A percentile compares a stretch with the other conserved stretches of the same genome.
Conservation (phyloP, 2,888 invertebrate species). For the Brassicogethes aeneus region DNA sequence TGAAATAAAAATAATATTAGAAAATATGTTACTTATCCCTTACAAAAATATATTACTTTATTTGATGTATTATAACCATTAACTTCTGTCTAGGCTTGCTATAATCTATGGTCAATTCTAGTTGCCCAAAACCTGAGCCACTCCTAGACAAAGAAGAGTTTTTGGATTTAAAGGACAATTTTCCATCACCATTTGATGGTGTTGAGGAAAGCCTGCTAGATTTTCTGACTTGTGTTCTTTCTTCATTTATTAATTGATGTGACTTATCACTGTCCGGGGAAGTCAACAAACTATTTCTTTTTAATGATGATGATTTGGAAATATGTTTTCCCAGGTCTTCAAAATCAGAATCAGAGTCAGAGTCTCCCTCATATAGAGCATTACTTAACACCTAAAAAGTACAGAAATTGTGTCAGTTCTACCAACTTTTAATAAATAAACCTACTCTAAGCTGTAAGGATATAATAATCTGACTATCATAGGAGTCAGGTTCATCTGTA, state of each 20-base stretch:
- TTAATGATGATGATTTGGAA: no score
- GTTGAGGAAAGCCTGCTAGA: not conserved
- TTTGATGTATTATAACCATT: conserved; percentile 73
- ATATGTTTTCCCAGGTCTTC: no score
- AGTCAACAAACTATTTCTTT: not conserved
- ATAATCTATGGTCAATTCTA: conserved; percentile 74
- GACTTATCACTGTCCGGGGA: not conserved
- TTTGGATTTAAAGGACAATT: not conserved
- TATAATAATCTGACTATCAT: conserved; percentile 65
- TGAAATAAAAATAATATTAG: conserved; percentile 31
- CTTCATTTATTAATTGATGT: not conserved
- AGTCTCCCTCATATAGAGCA: conserved; percentile 20
- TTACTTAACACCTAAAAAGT: conserved; percentile 29
- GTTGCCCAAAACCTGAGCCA: conserved; percentile 60
- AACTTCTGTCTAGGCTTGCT: conserved; percentile 71
- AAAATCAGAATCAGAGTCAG: conserved; percentile 22
- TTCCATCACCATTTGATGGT: not conserved
- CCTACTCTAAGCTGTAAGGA: conserved; percentile 63
- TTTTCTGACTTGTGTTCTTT: no score
- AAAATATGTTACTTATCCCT: not conserved
- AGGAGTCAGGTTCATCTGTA: conserved; percentile 47
- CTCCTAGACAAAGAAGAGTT: no score
- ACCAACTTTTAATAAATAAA: conserved; percentile 7
- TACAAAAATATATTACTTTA: conserved; percentile 60
- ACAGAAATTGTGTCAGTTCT: conserved; percentile 3